Percentiles rank a stretch among this genome's conserved stretches.
Evolutionary conservation across 2,888 invertebrate genomes (phyloP).

Genomic region (Bimastos eiseni): DNA sequence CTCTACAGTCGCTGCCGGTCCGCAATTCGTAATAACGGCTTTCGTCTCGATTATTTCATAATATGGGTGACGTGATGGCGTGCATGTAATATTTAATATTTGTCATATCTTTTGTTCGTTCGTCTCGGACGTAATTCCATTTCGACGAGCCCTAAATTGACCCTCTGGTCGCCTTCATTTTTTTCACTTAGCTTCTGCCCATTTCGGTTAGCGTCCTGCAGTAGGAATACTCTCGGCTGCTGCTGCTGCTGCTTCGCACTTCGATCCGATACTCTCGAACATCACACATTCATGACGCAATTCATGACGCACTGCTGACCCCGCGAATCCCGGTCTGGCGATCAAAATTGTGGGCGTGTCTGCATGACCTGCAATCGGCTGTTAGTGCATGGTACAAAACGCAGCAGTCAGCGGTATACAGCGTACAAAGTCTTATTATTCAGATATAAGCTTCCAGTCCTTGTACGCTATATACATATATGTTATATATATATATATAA

Average conservation of each 20-base stretch:
- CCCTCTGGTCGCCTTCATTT: constrained; percentile 20
- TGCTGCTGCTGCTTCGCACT: background rate
- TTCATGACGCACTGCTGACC: no score
- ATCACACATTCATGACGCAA: background rate
- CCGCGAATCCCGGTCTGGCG: background rate
- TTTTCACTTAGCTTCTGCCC: constrained; percentile 21
- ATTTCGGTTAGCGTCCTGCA: background rate
- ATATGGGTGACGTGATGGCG: constrained; percentile 13
- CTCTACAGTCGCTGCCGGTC: background rate
- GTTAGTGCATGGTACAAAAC: background rate
- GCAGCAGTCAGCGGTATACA: background rate
- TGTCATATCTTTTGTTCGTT: constrained; percentile 25
- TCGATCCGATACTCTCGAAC: constrained; percentile 4
- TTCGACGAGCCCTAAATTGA: constrained; percentile 8
- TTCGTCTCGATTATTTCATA: constrained; percentile 13
- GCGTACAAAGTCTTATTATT: no score
- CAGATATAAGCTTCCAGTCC: no score
- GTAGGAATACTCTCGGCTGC: background rate
- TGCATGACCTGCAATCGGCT: background rate
- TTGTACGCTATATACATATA: no score
- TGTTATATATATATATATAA: no score
- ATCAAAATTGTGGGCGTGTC: constrained; percentile 13
- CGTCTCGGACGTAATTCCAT: constrained; percentile 9
- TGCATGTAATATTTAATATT: constrained; percentile 21
- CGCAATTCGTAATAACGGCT: constrained; percentile 6